phyloP scores from a whole-genome alignment of 2,888 invertebrate species.

The Napeogenes sylphis region DNA sequence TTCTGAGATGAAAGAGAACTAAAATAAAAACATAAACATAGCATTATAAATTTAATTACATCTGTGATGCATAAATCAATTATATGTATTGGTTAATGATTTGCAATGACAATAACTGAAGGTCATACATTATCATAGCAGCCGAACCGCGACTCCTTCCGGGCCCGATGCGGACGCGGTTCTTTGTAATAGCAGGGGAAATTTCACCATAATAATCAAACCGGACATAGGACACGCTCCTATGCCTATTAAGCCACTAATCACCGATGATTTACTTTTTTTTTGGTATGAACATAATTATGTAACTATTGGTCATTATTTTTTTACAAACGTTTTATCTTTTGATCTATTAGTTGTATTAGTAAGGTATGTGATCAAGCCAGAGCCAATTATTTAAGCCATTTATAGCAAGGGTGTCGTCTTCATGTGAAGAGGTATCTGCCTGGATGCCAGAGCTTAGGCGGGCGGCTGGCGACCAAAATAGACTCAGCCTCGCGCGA shows the following conservation, averaged over 20 bases:
- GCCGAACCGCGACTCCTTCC: constrained; percentile 70
- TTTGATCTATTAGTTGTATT: background rate
- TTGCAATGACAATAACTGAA: constrained; percentile 34
- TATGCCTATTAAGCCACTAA: constrained; percentile 58
- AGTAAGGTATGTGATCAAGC: too few species aligned
- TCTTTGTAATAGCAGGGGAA: constrained; percentile 71
- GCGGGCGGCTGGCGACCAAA: constrained; percentile 69
- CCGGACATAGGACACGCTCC: constrained; percentile 62
- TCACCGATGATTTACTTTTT: constrained; percentile 32
- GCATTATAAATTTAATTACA: background rate
- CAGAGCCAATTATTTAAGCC: constrained; percentile 41
- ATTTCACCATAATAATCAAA: constrained; percentile 68
- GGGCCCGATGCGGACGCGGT: constrained; percentile 67
- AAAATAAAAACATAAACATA: background rate
- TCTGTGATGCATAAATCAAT: constrained; percentile 3
- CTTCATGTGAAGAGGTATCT: constrained; percentile 61
- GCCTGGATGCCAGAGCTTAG: constrained; percentile 68
- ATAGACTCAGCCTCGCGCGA: constrained; percentile 67
- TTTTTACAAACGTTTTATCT: background rate
- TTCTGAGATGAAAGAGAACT: too few species aligned
- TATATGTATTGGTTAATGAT: constrained; percentile 21
- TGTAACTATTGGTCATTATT: background rate
- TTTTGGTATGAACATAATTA: constrained; percentile 1
- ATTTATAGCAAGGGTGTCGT: constrained; percentile 74
- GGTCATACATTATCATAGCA: constrained; percentile 55